phyloP scores from a whole-genome alignment of 2,113 vertebrate genomes.

The Aphyosemion australe region DNA sequence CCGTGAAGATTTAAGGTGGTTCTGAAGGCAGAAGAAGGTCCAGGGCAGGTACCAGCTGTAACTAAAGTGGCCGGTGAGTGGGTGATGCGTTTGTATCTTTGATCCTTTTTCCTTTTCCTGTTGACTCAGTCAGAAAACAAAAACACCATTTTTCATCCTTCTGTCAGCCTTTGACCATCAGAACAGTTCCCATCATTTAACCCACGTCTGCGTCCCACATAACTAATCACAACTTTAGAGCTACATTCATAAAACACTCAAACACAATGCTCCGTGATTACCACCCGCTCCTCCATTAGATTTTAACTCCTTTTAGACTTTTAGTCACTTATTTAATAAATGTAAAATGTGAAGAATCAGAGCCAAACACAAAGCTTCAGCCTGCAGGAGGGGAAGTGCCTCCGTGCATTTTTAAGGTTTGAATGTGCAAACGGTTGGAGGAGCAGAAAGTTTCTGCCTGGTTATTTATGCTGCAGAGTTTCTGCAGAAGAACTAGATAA shows the following conservation, averaged over 20 bases:
- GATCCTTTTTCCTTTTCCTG: too few relatives aligned
- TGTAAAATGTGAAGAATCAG: neutral
- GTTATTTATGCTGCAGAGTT: neutral
- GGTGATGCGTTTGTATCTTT: too few relatives aligned
- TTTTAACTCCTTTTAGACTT: neutral
- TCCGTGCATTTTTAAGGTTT: too few relatives aligned
- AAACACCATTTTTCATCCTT: neutral
- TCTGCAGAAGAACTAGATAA: neutral
- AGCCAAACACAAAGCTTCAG: too few relatives aligned
- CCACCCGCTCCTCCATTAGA: neutral
- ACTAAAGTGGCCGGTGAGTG: too few relatives aligned
- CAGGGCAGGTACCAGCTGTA: too few relatives aligned
- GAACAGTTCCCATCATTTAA: neutral
- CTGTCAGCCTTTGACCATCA: too few relatives aligned
- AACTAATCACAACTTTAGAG: neutral
- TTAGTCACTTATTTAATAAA: neutral
- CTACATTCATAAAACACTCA: neutral
- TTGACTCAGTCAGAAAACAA: too few relatives aligned
- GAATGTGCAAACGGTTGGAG: neutral
- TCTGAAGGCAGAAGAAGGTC: too few relatives aligned
- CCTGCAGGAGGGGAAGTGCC: neutral
- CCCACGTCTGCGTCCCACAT: neutral
- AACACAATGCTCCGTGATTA: slow-evolving; percentile 7
- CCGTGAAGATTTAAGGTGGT: too few relatives aligned
- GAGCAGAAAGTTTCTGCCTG: neutral